Evolutionary conservation across 2,797 vertebrate genomes (phyloP).

Genomic region (Oceanodroma leucorhoa): DNA sequence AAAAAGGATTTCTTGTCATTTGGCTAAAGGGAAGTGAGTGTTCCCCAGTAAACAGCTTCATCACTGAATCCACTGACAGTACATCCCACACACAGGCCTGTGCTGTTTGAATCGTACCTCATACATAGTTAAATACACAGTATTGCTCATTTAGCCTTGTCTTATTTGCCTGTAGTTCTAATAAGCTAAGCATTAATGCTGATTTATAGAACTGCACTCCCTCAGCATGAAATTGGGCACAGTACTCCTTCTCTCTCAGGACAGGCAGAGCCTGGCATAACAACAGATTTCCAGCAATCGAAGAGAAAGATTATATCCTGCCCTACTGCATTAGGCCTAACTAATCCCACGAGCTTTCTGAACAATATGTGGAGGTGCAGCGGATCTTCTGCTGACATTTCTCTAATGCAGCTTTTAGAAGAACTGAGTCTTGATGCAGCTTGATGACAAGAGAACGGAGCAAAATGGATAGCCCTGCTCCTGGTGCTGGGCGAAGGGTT

Average conservation of each 20-base stretch:
- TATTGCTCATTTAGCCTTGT: slow-evolving; percentile 28
- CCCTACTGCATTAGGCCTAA: neutral
- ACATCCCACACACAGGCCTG: neutral
- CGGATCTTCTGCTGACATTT: neutral
- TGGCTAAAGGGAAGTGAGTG: neutral
- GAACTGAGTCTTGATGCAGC: neutral
- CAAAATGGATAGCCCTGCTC: neutral
- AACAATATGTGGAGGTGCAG: neutral
- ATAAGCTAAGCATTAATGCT: slow-evolving; percentile 6
- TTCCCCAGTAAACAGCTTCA: neutral
- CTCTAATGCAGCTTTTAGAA: neutral
- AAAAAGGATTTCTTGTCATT: slow-evolving; percentile 23
- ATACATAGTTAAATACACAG: slow-evolving; percentile 45
- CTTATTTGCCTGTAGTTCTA: neutral
- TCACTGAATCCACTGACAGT: neutral
- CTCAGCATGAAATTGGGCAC: slow-evolving; percentile 3
- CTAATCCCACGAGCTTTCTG: neutral
- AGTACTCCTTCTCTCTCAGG: neutral
- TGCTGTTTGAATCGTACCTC: neutral
- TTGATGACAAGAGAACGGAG: neutral
- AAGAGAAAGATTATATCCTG: neutral
- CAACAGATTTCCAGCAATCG: neutral
- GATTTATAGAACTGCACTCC: neutral
- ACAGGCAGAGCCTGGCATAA: neutral
- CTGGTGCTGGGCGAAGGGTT: neutral